These are phyloP conservation scores for Nephila pilipes DNA, from an alignment of 1,140 invertebrate species.

Conservation along the genomic window DNA sequence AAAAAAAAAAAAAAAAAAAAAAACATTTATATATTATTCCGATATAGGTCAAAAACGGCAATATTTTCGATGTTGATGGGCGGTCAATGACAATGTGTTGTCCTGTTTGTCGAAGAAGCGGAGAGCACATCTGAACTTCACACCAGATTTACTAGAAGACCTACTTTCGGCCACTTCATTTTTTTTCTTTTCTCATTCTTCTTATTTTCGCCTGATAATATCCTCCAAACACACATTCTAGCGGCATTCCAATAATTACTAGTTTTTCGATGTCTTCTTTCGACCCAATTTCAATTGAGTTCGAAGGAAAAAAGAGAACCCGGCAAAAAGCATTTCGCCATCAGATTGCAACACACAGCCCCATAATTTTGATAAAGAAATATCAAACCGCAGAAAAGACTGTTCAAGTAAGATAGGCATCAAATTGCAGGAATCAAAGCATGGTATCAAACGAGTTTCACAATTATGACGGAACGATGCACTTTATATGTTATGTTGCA, in stretches of 20 bases:
- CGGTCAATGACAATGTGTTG: slow-evolving; percentile 43
- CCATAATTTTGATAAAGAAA: not conserved
- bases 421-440: no score
- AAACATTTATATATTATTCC: not conserved
- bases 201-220: slow-evolving; percentile 45
- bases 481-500: no score
- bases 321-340: slow-evolving; percentile 3
- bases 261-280: slow-evolving; percentile 19
- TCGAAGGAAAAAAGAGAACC: not conserved
- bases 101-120: not conserved
- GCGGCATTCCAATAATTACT: slow-evolving; percentile 55
- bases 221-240: slow-evolving; percentile 43
- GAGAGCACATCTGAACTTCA: not conserved
- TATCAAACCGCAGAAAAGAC: not conserved
- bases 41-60: slow-evolving; percentile 25
- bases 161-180: slow-evolving; percentile 48
- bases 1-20: not conserved
- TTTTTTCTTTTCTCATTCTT: not conserved
- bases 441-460: no score
- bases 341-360: not conserved
- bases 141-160: slow-evolving; percentile 40
- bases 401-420: not conserved
- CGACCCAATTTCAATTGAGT: slow-evolving; percentile 48
- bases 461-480: no score
- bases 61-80: not conserved